Base-by-base conservation (phyloP, 2,888 invertebrate genomes). In the Andrena bicolor region DNA sequence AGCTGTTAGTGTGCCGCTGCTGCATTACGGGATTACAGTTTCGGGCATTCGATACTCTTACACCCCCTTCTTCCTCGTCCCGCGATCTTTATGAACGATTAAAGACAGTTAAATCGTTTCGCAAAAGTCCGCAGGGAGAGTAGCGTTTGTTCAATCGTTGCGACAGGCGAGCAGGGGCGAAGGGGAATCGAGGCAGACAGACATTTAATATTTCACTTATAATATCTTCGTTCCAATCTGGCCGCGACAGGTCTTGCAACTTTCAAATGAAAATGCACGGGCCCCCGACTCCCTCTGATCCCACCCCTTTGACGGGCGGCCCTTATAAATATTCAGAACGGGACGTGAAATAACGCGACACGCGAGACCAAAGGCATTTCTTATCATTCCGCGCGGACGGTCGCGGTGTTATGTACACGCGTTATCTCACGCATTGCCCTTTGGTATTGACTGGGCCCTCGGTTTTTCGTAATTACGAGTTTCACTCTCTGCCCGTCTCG, bases 271-370 rank as follows among this genome's bases (percentile, higher is more conserved):
- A 92, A 92, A 92, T 90, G 91, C 90, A 91, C 91, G 90, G 53
- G 61, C 61, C 69, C 23, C 28, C 73, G 78, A 82, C 76, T 3
- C 65, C 41, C 49, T 53, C 72, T n/a, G 20, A n/a, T 32, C 51
- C 66, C 70, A 26, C 28, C 80, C 84, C 79, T 80, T 87, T 91
- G 92, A 92, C 89, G 91, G 92, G 91, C 91, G 90, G 90, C 86
- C 91, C 91, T 92, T 92, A 92, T 92, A 92, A 92, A 92, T 92
- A 92, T 92, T 92, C 92, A 92, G 86, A 92, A 89, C 88, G 90
- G 86, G 85, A 91, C 90, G 91, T 90, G 89, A 91, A 92, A 91
- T 92, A 93, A 90, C 90, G 91, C 89, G 89, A 90, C 93, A 92
- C 93, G 93, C 92, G 91, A 92, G 91, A 92, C 90, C 84, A 87